phyloP scores from a whole-genome alignment of 2,797 vertebrate species.

The Sebastolobus alascanus region DNA sequence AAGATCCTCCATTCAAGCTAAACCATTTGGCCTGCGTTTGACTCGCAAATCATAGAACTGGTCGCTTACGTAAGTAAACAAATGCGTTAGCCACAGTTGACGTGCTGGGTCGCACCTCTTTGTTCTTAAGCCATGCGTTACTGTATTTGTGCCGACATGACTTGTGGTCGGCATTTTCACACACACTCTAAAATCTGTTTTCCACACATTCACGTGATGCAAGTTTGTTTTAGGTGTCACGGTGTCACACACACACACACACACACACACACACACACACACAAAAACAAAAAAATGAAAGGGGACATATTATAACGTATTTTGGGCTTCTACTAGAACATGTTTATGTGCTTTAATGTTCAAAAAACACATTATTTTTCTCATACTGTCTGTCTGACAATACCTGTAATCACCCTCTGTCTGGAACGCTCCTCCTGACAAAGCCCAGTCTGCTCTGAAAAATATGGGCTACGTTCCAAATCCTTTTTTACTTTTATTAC shows the following conservation, averaged over 20 bases:
- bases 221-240: not conserved
- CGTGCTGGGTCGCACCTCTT: not conserved
- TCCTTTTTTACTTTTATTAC: not conserved
- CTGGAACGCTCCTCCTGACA: no score
- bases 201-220: not conserved
- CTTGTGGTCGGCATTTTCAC: slow-evolving; percentile 11
- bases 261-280: not conserved
- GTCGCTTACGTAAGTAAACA: slow-evolving; percentile 16
- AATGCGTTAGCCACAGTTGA: slow-evolving; percentile 13
- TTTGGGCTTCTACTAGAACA: not conserved
- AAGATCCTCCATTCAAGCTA: slow-evolving; percentile 34
- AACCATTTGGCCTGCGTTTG: slow-evolving; percentile 39
- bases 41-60: slow-evolving; percentile 33
- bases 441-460: no score
- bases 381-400: no score
- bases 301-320: not conserved
- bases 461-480: not conserved
- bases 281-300: not conserved
- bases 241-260: not conserved
- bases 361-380: no score
- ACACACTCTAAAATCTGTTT: slow-evolving; percentile 9
- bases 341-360: not conserved
- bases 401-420: no score
- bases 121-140: not conserved
- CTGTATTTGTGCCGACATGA: not conserved